Evolutionary conservation across 2,888 invertebrate species (phyloP).

Genomic region (Invenusta paracnida): DNA sequence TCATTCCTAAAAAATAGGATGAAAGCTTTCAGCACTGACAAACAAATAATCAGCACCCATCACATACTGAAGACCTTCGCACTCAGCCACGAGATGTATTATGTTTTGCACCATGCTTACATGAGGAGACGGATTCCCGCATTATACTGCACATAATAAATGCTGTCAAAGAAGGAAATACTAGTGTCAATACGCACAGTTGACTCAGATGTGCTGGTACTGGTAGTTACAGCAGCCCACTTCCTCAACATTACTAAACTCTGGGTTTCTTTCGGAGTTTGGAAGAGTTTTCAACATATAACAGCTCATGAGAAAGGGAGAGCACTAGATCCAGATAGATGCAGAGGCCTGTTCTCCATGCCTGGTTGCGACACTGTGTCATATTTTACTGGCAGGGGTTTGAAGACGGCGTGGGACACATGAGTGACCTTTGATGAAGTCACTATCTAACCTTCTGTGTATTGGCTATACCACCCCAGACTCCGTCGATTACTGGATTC

Average conservation of each 20-base stretch:
- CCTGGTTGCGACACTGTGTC: not conserved
- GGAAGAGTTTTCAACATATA: not conserved
- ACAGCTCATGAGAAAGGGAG: not conserved
- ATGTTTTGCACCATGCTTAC: not conserved
- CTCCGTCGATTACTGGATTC: not conserved
- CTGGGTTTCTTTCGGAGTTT: not conserved
- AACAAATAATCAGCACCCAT: not conserved
- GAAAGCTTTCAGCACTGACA: not conserved
- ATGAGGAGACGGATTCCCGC: not conserved
- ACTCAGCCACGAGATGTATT: not conserved
- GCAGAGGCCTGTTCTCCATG: not conserved
- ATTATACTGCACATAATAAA: not conserved
- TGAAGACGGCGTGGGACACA: not conserved
- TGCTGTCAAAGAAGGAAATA: not conserved
- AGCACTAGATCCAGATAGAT: not conserved
- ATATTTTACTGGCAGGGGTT: not conserved
- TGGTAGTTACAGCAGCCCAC: not conserved
- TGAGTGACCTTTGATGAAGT: not conserved
- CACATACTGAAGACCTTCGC: not conserved
- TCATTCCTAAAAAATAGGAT: not conserved
- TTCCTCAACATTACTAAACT: not conserved
- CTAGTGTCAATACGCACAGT: too few species aligned
- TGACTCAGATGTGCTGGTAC: not conserved
- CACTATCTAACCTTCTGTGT: not conserved
- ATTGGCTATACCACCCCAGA: not conserved